Evolutionary conservation across 1,140 invertebrate species (phyloP).

Genomic region (Ostrea edulis): DNA sequence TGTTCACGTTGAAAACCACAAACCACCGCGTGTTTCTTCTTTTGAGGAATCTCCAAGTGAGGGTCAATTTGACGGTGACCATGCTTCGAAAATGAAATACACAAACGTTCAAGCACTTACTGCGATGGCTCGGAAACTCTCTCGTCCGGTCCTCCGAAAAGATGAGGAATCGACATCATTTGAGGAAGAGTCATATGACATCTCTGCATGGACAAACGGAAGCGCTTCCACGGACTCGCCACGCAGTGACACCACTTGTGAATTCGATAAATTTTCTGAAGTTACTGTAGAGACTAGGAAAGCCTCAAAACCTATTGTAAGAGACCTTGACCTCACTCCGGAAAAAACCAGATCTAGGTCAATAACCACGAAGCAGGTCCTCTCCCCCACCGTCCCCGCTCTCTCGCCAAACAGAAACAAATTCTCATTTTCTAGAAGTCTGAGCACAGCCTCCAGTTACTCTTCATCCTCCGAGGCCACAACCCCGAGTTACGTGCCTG

Average conservation of each 20-base stretch:
- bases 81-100: constrained; percentile 5
- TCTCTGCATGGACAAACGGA: constrained; percentile 3
- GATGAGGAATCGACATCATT: constrained; percentile 18
- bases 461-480: constrained; percentile 44
- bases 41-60: neutral
- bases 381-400: constrained; percentile 43
- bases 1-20: neutral
- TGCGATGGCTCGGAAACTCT: constrained; percentile 42
- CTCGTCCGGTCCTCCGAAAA: constrained; percentile 47
- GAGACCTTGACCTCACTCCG: constrained; percentile 39
- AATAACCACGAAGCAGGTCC: neutral
- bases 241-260: constrained; percentile 28
- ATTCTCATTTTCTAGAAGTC: constrained; percentile 47
- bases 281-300: constrained; percentile 48
- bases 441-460: constrained; percentile 40
- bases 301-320: constrained; percentile 54
- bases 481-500: constrained; percentile 3
- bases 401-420: constrained; percentile 47
- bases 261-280: constrained; percentile 22
- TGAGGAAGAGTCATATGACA: constrained; percentile 26
- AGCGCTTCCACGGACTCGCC: neutral
- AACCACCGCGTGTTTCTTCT: neutral
- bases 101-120: constrained; percentile 40
- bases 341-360: constrained; percentile 7
- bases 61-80: neutral